A percentile compares a stretch with the other conserved stretches of the same genome.
Conservation (phyloP, 2,888 invertebrate species). For the Orthonychiurus folsomi region DNA sequence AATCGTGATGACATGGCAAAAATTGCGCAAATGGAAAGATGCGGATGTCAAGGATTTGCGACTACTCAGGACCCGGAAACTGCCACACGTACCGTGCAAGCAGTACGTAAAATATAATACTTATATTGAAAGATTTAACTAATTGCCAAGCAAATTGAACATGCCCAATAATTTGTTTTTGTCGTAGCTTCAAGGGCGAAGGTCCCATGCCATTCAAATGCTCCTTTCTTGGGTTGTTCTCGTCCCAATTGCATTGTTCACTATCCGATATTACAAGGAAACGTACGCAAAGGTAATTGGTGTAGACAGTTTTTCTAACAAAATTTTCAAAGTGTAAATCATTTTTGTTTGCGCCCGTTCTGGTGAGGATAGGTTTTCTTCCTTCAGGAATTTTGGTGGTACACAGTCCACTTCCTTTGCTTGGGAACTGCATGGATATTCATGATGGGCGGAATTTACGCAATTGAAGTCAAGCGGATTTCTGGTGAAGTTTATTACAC, state of each 20-base stretch:
- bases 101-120: too few relatives aligned
- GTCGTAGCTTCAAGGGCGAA: slow-evolving; percentile 24
- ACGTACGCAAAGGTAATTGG: slow-evolving; percentile 21
- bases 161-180: too few relatives aligned
- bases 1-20: not conserved
- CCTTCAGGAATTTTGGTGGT: slow-evolving; percentile 27
- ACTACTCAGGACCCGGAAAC: too few relatives aligned
- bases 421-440: slow-evolving; percentile 17
- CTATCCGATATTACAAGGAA: slow-evolving; percentile 26
- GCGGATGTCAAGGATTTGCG: not conserved
- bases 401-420: slow-evolving; percentile 20
- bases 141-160: not conserved
- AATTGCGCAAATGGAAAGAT: not conserved
- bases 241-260: slow-evolving; percentile 23
- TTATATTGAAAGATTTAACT: not conserved
- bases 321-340: not conserved
- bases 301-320: not conserved
- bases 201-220: slow-evolving; percentile 25
- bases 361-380: slow-evolving; percentile 19
- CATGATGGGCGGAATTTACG: slow-evolving; percentile 20
- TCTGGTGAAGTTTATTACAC: not conserved
- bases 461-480: slow-evolving; percentile 14
- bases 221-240: slow-evolving; percentile 23
- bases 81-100: too few relatives aligned
- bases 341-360: too few relatives aligned